phyloP scores from a whole-genome alignment of 1,140 invertebrate genomes.

The Aphidius gifuensis region DNA sequence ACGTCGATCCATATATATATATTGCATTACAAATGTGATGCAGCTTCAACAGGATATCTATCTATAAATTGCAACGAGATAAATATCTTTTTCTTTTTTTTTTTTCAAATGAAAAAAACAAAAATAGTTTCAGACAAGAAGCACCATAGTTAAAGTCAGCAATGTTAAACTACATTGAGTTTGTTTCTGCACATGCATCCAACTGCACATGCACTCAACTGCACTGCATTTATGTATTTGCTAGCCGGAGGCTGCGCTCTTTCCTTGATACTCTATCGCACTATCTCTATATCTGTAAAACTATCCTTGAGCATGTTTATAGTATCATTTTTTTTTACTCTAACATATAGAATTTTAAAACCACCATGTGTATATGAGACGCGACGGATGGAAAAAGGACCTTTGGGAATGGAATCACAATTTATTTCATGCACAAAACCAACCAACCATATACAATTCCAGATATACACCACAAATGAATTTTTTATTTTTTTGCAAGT shows the following conservation, averaged over 20 bases:
- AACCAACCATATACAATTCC: neutral
- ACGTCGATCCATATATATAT: no score
- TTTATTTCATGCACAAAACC: constrained; percentile 16
- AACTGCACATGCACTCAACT: no score
- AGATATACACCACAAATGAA: no score
- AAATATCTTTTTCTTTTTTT: no score
- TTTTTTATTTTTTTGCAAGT: neutral
- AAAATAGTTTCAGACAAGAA: neutral
- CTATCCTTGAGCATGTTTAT: no score
- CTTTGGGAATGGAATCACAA: constrained; percentile 18
- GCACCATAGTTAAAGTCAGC: neutral
- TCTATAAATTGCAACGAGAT: no score
- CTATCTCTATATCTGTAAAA: no score
- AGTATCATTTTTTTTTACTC: neutral
- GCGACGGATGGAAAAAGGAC: constrained; percentile 8
- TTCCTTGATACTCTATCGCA: neutral
- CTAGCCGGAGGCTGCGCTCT: constrained; percentile 7
- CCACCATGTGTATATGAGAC: neutral
- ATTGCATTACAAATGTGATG: no score
- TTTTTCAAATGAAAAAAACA: no score
- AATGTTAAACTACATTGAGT: neutral
- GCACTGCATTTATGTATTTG: neutral
- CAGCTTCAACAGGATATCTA: no score
- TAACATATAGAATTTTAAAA: neutral
- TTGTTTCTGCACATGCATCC: no score